phyloP scores from a whole-genome alignment of 2,113 vertebrate species.

The Hippoglossus stenolepis region DNA sequence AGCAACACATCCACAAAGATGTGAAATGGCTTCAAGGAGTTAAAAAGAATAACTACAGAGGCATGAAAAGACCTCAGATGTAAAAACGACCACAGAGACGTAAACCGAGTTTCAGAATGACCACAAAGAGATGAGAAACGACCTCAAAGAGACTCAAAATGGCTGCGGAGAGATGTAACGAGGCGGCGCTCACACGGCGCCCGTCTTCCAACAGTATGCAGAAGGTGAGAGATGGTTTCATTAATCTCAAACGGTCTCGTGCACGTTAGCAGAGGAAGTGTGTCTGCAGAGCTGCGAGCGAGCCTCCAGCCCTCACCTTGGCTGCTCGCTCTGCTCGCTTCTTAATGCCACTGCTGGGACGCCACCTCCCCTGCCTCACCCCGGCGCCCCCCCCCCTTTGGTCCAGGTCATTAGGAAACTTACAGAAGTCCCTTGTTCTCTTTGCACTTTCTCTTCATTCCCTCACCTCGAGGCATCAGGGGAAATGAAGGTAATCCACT shows the following conservation, averaged over 20 bases:
- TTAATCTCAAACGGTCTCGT: constrained; percentile 21
- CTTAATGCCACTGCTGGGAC: not conserved
- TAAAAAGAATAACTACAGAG: no score
- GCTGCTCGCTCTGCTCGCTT: not conserved
- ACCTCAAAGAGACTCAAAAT: not conserved
- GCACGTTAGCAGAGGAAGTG: not conserved
- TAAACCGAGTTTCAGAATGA: not conserved
- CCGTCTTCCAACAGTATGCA: not conserved
- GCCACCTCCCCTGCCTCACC: not conserved
- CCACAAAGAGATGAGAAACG: not conserved
- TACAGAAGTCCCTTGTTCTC: constrained; percentile 46
- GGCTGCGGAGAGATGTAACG: not conserved
- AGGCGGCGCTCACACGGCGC: not conserved
- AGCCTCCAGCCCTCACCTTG: not conserved
- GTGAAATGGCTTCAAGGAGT: no score
- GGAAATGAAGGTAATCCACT: constrained; percentile 58
- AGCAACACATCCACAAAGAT: no score
- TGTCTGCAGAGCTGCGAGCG: constrained; percentile 19
- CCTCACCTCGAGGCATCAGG: constrained; percentile 42
- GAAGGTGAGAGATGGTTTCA: not conserved
- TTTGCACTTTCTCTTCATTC: constrained; percentile 41
- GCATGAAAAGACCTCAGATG: not conserved
- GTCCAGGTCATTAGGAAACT: constrained; percentile 69
- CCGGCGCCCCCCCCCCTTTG: constrained; percentile 20
- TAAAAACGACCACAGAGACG: not conserved